phyloP scores from a whole-genome alignment of 2,888 invertebrate genomes.

The Ecdyonurus torrentis region DNA sequence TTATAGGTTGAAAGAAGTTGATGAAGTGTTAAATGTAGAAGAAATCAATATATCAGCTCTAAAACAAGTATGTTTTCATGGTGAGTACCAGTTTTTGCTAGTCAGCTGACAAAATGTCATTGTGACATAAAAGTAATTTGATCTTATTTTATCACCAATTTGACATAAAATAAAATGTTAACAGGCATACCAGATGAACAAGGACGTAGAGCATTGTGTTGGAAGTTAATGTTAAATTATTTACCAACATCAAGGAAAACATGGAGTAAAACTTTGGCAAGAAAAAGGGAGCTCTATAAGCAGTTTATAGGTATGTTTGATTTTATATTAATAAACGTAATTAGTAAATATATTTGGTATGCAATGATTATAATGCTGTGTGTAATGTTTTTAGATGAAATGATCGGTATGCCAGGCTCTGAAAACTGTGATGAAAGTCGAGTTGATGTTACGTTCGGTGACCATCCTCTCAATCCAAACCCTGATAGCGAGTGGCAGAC shows the following conservation, averaged over 20 bases:
- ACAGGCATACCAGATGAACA: constrained; percentile 78
- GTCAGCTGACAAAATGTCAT: too few species aligned
- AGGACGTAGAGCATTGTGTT: constrained; percentile 64
- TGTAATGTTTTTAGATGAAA: constrained; percentile 46
- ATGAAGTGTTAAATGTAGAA: constrained; percentile 50
- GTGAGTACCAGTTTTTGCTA: constrained; percentile 29
- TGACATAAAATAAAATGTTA: too few species aligned
- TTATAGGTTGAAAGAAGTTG: constrained; percentile 64
- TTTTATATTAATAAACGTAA: not conserved
- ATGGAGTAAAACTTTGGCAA: constrained; percentile 49
- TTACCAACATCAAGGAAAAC: constrained; percentile 48
- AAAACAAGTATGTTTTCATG: constrained; percentile 59
- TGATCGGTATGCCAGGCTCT: constrained; percentile 69
- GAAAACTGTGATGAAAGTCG: constrained; percentile 29
- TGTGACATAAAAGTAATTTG: constrained; percentile 5
- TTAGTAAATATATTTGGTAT: not conserved
- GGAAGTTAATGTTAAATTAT: constrained; percentile 79
- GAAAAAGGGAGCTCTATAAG: constrained; percentile 63
- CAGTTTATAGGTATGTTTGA: constrained; percentile 51
- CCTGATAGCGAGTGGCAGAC: constrained; percentile 92
- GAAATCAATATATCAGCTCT: constrained; percentile 51
- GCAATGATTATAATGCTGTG: not conserved
- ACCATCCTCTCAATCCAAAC: constrained; percentile 88
- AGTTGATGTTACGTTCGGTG: constrained; percentile 40
- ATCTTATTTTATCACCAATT: constrained; percentile 5